Conservation (phyloP, 2,113 vertebrate species). For the Coracopsis vasa region DNA sequence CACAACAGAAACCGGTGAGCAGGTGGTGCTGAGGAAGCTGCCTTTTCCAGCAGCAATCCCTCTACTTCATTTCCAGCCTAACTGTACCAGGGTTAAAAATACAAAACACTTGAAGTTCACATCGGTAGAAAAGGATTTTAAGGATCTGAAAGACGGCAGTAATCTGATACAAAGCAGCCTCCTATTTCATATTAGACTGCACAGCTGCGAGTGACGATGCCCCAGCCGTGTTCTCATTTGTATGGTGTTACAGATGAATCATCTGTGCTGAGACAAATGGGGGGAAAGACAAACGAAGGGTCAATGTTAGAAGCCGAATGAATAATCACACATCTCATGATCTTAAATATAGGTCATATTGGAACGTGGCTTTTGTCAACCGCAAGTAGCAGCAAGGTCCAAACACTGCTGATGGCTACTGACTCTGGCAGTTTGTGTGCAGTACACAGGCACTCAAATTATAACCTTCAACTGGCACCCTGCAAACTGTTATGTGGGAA, state of each 20-base stretch:
- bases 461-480: neutral
- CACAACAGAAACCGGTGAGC: constrained; percentile 37
- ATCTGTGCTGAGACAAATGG: neutral
- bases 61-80: neutral
- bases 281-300: neutral
- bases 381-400: neutral
- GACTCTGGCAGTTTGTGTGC: neutral
- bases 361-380: neutral
- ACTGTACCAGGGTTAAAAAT: neutral
- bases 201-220: neutral
- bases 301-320: neutral
- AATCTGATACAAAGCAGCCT: neutral
- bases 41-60: neutral
- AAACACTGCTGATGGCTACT: neutral
- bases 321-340: neutral
- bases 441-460: neutral
- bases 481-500: neutral
- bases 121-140: neutral
- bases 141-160: neutral
- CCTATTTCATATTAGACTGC: neutral
- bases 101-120: neutral
- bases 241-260: neutral
- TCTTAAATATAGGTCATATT: neutral
- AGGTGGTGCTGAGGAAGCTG: neutral
- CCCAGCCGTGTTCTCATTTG: neutral